Percentiles rank a stretch among this genome's conserved stretches.
Evolutionary conservation across 2,888 invertebrate genomes (phyloP).

Genomic region (Drosophila atripex): DNA sequence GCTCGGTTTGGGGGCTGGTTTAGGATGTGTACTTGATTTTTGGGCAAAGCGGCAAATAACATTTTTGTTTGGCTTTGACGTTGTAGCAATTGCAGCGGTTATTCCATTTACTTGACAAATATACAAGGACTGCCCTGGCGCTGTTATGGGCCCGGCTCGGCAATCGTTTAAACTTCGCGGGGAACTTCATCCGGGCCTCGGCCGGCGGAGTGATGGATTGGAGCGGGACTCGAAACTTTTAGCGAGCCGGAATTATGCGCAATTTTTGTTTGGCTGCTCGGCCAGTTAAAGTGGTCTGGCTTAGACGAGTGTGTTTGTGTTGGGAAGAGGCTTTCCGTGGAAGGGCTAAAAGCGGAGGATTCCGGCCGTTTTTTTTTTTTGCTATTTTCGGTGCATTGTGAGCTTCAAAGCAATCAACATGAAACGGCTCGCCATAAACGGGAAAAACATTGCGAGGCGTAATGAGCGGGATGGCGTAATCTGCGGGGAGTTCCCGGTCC

Average conservation of each 20-base stretch:
- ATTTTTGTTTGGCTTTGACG: conserved; percentile 78
- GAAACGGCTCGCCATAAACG: conserved; percentile 39
- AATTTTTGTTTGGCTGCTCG: conserved; percentile 66
- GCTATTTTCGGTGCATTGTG: conserved; percentile 15
- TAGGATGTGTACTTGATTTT: conserved; percentile 76
- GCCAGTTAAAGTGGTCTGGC: conserved; percentile 45
- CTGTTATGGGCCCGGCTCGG: conserved; percentile 6
- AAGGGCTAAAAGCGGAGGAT: conserved; percentile 10
- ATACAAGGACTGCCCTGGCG: conserved; percentile 57
- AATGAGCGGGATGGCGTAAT: conserved; percentile 25
- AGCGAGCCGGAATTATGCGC: conserved; percentile 68
- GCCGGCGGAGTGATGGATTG: conserved; percentile 10
- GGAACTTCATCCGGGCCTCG: neutral
- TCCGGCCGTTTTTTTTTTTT: conserved; percentile 54
- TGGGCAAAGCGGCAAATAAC: conserved; percentile 78
- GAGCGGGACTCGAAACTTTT: conserved; percentile 55
- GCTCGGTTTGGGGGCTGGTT: conserved; percentile 23
- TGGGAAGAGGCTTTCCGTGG: conserved; percentile 53
- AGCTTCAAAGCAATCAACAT: conserved; percentile 59
- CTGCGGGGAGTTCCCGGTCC: too few relatives aligned
- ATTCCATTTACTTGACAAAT: conserved; percentile 79
- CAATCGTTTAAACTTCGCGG: conserved; percentile 53
- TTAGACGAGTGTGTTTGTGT: conserved; percentile 55
- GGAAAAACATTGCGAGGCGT: conserved; percentile 24
- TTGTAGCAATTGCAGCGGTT: conserved; percentile 78